Conservation (phyloP, 2,113 vertebrate genomes). For the Scomber scombrus region DNA sequence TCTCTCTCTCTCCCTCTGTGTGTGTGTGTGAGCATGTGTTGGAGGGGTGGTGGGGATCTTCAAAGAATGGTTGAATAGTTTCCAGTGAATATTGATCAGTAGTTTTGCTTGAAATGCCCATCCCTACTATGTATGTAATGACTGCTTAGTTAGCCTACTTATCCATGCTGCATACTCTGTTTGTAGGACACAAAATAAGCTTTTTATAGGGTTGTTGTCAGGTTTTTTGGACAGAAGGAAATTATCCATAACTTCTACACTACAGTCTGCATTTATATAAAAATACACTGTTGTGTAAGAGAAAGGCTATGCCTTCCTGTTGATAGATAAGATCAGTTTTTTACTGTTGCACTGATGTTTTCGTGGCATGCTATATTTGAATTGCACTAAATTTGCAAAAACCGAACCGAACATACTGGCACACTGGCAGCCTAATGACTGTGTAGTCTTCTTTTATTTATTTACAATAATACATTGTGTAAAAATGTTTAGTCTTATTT, state of each 20-base stretch:
- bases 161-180: constrained; percentile 16
- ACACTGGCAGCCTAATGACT: not conserved
- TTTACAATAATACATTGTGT: not conserved
- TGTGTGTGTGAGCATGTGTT: too few species aligned
- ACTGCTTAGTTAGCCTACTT: constrained; percentile 36
- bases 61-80: too few species aligned
- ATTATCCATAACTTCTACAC: not conserved
- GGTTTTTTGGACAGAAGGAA: not conserved
- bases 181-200: constrained; percentile 33
- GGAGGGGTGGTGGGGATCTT: too few species aligned
- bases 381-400: constrained; percentile 53
- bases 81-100: too few species aligned
- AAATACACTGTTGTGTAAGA: not conserved
- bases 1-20: too few species aligned
- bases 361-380: constrained; percentile 1
- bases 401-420: not conserved
- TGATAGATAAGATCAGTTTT: constrained; percentile 30
- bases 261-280: too few species aligned
- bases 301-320: not conserved
- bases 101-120: too few species aligned
- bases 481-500: not conserved
- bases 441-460: not conserved
- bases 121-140: not conserved
- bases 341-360: constrained; percentile 38
- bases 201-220: constrained; percentile 34